phyloP scores from a whole-genome alignment of 2,888 invertebrate species.

The Pasiphila rectangulata region DNA sequence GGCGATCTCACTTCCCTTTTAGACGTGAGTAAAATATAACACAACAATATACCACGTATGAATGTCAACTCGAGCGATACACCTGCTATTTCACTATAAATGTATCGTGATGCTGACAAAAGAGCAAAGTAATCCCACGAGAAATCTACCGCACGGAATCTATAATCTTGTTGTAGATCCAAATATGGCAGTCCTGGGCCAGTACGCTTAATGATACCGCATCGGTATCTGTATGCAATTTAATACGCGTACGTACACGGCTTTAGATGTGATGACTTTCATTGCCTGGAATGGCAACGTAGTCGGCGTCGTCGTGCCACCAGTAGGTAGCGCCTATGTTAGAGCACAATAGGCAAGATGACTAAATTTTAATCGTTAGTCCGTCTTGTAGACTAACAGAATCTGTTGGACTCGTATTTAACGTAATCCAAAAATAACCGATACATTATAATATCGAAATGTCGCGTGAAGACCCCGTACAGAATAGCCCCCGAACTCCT shows the following conservation, averaged over 20 bases:
- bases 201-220: constrained; percentile 47
- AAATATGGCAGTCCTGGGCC: constrained; percentile 56
- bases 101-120: constrained; percentile 39
- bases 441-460: no score
- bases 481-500: no score
- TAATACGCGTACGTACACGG: constrained; percentile 39
- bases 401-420: no score
- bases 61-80: constrained; percentile 29
- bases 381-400: no score
- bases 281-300: constrained; percentile 73
- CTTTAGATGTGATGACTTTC: constrained; percentile 64
- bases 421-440: no score
- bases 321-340: constrained; percentile 36
- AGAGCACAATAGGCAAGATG: no score
- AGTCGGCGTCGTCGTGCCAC: constrained; percentile 46
- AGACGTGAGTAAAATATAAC: constrained; percentile 21
- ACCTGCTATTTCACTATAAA: constrained; percentile 35
- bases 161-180: constrained; percentile 46
- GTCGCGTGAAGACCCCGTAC: no score
- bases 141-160: constrained; percentile 52
- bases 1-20: constrained; percentile 30
- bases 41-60: constrained; percentile 32
- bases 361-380: no score
- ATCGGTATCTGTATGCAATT: constrained; percentile 39
- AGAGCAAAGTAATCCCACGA: constrained; percentile 52